phyloP scores from a whole-genome alignment of 1,140 invertebrate genomes.

The Helicoverpa armigera region DNA sequence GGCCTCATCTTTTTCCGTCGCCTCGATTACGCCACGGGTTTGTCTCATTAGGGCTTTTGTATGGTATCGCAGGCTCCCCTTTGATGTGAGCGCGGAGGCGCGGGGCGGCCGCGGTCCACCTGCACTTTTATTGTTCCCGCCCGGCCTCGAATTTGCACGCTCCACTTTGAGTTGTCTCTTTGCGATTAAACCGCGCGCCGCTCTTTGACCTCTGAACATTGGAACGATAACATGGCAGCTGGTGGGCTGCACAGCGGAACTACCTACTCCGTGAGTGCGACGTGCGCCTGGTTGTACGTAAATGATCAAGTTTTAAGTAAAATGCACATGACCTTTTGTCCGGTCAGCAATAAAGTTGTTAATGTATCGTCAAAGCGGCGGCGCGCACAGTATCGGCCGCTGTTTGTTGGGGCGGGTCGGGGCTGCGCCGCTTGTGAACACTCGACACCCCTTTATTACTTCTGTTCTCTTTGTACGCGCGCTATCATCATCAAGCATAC shows the following conservation, averaged over 20 bases:
- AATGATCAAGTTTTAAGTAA: constrained; percentile 20
- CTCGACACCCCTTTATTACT: constrained; percentile 83
- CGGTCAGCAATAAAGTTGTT: constrained; percentile 48
- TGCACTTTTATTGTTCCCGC: constrained; percentile 84
- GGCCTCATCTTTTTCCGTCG: constrained; percentile 86
- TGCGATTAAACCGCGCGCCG: constrained; percentile 72
- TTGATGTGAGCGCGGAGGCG: constrained; percentile 75
- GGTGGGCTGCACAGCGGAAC: constrained; percentile 40
- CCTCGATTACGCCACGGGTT: constrained; percentile 86
- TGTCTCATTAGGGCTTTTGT: constrained; percentile 86
- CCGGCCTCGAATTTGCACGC: constrained; percentile 82
- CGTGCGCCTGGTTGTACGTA: constrained; percentile 9
- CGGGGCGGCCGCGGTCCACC: constrained; percentile 76
- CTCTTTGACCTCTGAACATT: constrained; percentile 71
- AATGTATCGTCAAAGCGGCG: constrained; percentile 58
- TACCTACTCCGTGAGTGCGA: not conserved
- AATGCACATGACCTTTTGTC: constrained; percentile 35
- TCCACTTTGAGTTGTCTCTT: constrained; percentile 81
- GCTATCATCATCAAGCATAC: constrained; percentile 77
- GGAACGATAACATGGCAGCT: constrained; percentile 64
- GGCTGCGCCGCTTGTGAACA: constrained; percentile 67
- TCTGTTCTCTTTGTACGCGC: constrained; percentile 78
- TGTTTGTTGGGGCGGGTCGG: constrained; percentile 51
- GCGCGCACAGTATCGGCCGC: constrained; percentile 39
- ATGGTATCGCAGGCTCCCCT: constrained; percentile 81